phyloP scores from a whole-genome alignment of 2,797 vertebrate genomes.

The Zalophus californianus region DNA sequence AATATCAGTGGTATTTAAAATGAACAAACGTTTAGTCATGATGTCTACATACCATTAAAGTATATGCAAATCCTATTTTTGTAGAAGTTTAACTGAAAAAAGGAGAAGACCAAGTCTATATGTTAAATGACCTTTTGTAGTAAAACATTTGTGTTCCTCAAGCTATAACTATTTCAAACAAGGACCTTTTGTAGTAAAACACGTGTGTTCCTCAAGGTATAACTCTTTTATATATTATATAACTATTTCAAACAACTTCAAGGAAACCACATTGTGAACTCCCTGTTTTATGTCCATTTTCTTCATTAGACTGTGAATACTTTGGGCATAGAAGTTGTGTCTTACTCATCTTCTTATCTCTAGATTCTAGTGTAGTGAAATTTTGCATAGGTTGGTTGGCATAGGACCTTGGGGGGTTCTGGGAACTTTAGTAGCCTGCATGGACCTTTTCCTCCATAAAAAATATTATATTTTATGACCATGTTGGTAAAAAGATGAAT shows the following conservation, averaged over 20 bases:
- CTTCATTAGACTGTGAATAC: not conserved
- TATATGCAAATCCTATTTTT: not conserved
- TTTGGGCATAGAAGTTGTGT: not conserved
- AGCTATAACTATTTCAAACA: not conserved
- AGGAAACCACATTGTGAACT: not conserved
- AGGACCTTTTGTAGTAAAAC: slow-evolving; percentile 1
- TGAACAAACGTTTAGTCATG: not conserved
- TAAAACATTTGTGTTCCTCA: not conserved
- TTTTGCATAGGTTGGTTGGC: not conserved
- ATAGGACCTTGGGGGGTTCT: not conserved
- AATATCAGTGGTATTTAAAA: slow-evolving; percentile 4
- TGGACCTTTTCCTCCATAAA: not conserved
- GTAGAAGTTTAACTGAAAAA: slow-evolving; percentile 27
- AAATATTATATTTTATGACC: not conserved
- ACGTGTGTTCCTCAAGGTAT: not conserved
- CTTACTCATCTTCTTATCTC: not conserved
- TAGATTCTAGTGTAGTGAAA: slow-evolving; percentile 1
- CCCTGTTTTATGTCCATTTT: not conserved
- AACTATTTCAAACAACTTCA: slow-evolving; percentile 51
- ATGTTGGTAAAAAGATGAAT: not conserved
- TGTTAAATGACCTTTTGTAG: not conserved
- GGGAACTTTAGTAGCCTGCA: not conserved
- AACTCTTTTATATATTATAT: not conserved
- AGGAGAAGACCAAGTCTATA: not conserved
- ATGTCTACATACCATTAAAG: not conserved